Conservation (phyloP, 1,140 invertebrate genomes). For the Spodoptera litura region DNA sequence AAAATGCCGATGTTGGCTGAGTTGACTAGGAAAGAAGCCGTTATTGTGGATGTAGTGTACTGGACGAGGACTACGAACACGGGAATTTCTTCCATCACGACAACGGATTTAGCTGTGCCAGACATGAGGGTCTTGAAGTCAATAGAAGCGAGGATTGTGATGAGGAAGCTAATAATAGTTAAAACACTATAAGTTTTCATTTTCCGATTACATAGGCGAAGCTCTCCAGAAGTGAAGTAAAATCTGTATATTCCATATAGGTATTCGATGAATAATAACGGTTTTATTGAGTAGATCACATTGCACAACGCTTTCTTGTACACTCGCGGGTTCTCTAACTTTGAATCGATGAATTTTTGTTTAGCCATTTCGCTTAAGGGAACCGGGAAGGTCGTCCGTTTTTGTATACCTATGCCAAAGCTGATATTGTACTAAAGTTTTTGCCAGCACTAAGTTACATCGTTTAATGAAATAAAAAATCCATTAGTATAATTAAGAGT, state of each 20-base stretch:
- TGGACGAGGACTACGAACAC: conserved; percentile 57
- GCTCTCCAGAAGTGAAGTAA: conserved; percentile 37
- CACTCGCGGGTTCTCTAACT: conserved; percentile 27
- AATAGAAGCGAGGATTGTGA: conserved; percentile 38
- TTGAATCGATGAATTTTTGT: not conserved
- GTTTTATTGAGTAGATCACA: conserved; percentile 53
- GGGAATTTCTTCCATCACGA: conserved; percentile 59
- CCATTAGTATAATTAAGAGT: conserved; percentile 25
- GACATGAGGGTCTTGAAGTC: conserved; percentile 31
- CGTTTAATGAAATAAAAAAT: conserved; percentile 21
- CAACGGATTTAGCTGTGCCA: conserved; percentile 30
- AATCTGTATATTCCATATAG: conserved; percentile 67
- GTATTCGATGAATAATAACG: conserved; percentile 58
- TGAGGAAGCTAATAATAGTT: conserved; percentile 34
- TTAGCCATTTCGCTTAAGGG: not conserved
- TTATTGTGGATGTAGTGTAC: conserved; percentile 55
- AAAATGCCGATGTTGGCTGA: conserved; percentile 59
- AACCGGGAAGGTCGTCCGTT: not conserved
- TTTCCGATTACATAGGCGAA: conserved; percentile 52
- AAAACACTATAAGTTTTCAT: conserved; percentile 57
- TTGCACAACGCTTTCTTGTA: conserved; percentile 43
- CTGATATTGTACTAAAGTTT: not conserved
- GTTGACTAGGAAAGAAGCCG: conserved; percentile 52
- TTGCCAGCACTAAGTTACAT: not conserved
- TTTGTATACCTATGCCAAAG: not conserved